Evolutionary conservation across 2,888 invertebrate species (phyloP).

Genomic region (Nymphalis urticae): DNA sequence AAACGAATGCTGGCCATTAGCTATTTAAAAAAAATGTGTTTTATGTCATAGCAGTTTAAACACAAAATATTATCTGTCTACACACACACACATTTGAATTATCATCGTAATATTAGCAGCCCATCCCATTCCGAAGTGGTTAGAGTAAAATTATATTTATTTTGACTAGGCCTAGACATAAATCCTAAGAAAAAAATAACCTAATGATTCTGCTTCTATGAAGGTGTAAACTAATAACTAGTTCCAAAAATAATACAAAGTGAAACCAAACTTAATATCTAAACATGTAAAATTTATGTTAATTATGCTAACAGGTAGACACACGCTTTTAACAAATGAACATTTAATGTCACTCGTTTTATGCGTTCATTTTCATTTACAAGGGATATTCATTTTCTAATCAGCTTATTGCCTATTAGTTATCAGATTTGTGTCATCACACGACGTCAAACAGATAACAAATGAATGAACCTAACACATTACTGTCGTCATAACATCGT

Average conservation of each 20-base stretch:
- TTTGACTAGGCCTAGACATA: too few species aligned
- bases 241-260: not conserved
- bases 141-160: too few species aligned
- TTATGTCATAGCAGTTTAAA: too few species aligned
- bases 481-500: slow-evolving; percentile 29
- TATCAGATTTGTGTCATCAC: slow-evolving; percentile 40
- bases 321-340: not conserved
- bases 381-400: slow-evolving; percentile 29
- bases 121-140: too few species aligned
- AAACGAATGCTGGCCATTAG: too few species aligned
- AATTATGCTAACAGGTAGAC: not conserved
- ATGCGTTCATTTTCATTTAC: slow-evolving; percentile 6
- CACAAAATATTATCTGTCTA: too few species aligned
- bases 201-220: not conserved
- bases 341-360: not conserved
- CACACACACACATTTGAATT: too few species aligned
- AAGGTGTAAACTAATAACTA: not conserved
- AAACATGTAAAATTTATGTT: not conserved
- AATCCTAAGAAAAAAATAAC: too few species aligned
- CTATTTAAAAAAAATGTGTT: too few species aligned
- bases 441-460: slow-evolving; percentile 43
- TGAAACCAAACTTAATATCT: not conserved
- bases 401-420: slow-evolving; percentile 44
- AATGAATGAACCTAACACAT: slow-evolving; percentile 30
- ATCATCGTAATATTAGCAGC: too few species aligned